Conservation (phyloP, 2,113 vertebrate genomes). For the Pelmatolapia mariae region DNA sequence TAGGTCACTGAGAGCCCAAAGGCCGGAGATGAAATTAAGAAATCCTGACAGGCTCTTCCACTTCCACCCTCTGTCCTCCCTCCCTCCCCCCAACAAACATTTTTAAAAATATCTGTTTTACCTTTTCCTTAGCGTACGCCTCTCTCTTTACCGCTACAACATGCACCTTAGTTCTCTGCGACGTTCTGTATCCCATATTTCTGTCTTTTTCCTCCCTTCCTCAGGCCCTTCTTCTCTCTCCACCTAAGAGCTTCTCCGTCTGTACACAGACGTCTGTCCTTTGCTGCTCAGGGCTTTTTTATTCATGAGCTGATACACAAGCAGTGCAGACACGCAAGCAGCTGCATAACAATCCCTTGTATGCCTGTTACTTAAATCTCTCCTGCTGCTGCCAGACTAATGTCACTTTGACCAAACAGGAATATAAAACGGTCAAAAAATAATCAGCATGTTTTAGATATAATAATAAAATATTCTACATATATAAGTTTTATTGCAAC, state of each 20-base stretch:
- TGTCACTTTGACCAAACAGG: neutral
- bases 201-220: neutral
- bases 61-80: neutral
- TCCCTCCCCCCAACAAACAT: neutral
- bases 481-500: neutral
- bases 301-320: neutral
- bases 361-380: neutral
- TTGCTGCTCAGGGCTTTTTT: neutral
- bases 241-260: neutral
- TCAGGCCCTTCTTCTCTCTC: neutral
- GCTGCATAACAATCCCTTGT: neutral
- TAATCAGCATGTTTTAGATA: neutral
- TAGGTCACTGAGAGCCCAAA: slow-evolving; percentile 56
- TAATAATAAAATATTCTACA: neutral
- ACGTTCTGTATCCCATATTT: neutral
- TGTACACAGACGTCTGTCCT: neutral
- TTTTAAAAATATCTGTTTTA: neutral
- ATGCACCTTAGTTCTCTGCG: neutral
- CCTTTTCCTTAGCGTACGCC: neutral
- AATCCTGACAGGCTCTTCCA: slow-evolving; percentile 37
- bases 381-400: neutral
- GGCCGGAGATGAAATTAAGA: slow-evolving; percentile 46
- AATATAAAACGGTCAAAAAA: neutral
- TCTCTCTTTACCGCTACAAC: neutral
- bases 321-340: neutral